These are phyloP conservation scores for Alca torda DNA, from an alignment of 2,797 vertebrate genomes.

Conservation along the genomic window DNA sequence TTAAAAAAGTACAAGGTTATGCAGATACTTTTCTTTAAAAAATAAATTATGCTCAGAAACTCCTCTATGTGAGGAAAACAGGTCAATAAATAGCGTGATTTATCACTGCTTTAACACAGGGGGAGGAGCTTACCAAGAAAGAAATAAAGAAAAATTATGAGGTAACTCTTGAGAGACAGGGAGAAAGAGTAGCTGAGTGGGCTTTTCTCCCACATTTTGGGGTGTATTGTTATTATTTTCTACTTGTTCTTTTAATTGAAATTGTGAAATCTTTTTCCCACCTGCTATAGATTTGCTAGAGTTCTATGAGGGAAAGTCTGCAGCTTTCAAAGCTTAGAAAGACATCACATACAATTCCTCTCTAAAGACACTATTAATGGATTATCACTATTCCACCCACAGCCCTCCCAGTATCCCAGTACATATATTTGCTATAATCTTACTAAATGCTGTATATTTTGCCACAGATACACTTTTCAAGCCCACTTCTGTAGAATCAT, in stretches of 20 bases:
- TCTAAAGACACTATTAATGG: not conserved
- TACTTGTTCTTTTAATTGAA: not conserved
- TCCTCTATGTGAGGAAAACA: not conserved
- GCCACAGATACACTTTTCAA: rapidly evolving
- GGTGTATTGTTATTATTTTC: not conserved
- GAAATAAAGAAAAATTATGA: not conserved
- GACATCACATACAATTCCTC: not conserved
- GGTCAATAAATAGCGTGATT: not conserved
- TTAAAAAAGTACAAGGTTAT: not conserved
- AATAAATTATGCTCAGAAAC: not conserved
- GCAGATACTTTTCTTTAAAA: not conserved
- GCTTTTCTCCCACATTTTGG: not conserved
- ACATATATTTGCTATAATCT: not conserved
- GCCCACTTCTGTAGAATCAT: not conserved
- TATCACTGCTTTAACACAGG: not conserved
- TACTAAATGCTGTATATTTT: not conserved
- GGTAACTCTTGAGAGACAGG: not conserved
- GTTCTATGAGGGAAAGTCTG: not conserved
- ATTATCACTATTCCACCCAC: not conserved
- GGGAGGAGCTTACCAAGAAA: not conserved
- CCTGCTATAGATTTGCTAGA: not conserved
- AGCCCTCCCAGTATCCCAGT: not conserved
- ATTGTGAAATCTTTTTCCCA: not conserved
- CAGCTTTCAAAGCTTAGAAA: not conserved
- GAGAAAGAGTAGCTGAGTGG: not conserved